phyloP scores from a whole-genome alignment of 2,113 vertebrate genomes.

The Tachysurus vachellii region DNA sequence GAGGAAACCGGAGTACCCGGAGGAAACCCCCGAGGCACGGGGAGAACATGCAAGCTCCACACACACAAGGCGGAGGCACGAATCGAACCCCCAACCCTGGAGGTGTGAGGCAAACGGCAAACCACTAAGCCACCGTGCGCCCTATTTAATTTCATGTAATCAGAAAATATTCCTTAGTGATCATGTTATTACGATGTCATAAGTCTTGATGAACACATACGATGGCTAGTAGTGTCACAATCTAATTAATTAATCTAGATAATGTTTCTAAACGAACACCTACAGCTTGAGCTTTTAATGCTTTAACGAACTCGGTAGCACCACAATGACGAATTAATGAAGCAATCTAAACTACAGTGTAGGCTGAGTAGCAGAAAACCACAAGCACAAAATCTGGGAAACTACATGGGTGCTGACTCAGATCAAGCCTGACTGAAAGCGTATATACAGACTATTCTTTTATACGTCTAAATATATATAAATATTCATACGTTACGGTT shows the following conservation, averaged over 20 bases:
- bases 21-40: too few species aligned
- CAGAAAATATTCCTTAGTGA: background rate
- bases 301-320: background rate
- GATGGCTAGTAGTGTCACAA: too few species aligned
- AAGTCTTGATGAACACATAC: background rate
- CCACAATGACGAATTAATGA: background rate
- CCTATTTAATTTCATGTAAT: background rate
- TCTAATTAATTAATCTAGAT: too few species aligned
- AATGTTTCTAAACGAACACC: background rate
- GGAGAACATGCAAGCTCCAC: too few species aligned
- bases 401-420: slow-evolving; percentile 4
- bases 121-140: too few species aligned
- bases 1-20: too few species aligned
- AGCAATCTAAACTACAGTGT: background rate
- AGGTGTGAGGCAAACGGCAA: too few species aligned
- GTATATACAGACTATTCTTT: background rate
- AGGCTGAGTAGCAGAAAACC: slow-evolving; percentile 11
- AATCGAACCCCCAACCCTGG: too few species aligned
- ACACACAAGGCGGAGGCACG: too few species aligned
- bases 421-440: background rate
- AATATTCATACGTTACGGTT: background rate
- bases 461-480: background rate
- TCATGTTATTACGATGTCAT: background rate
- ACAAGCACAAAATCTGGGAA: background rate
- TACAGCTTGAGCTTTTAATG: background rate